phyloP scores from a whole-genome alignment of 2,113 vertebrate genomes.

The Anarrhichthys ocellatus region DNA sequence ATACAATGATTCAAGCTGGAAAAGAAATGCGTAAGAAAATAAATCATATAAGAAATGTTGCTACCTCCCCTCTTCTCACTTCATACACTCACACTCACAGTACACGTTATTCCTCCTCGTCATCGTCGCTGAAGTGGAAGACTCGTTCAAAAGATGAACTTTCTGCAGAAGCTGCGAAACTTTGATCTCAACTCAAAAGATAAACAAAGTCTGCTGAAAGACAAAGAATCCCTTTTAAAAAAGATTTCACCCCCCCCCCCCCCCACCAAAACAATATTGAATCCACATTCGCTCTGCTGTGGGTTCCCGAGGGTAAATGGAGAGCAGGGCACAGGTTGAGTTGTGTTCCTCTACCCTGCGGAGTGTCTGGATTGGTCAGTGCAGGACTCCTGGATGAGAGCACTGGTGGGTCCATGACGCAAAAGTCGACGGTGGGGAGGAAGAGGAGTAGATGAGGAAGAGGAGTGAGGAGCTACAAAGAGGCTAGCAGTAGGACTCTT shows the following conservation, averaged over 20 bases:
- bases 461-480: slow-evolving; percentile 25
- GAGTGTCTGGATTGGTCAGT: slow-evolving; percentile 66
- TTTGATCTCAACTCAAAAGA: slow-evolving; percentile 46
- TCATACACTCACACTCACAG: slow-evolving; percentile 48
- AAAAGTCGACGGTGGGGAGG: slow-evolving; percentile 15
- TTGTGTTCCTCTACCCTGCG: slow-evolving; percentile 7
- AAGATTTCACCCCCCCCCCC: slow-evolving; percentile 4
- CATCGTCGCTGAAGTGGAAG: slow-evolving; percentile 54
- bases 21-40: slow-evolving; percentile 26
- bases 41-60: slow-evolving; percentile 21
- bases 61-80: slow-evolving; percentile 37
- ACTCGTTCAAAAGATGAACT: slow-evolving; percentile 42
- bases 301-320: slow-evolving; percentile 48
- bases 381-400: slow-evolving; percentile 37
- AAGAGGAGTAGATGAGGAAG: slow-evolving; percentile 40
- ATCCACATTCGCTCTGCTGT: slow-evolving; percentile 48
- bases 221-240: slow-evolving; percentile 53
- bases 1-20: slow-evolving; percentile 29
- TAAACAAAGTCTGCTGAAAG: slow-evolving; percentile 31
- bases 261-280: neutral
- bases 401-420: slow-evolving; percentile 21
- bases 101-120: slow-evolving; percentile 41
- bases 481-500: slow-evolving; percentile 54
- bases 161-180: slow-evolving; percentile 30
- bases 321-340: slow-evolving; percentile 52